These are phyloP conservation scores for Nasonia oneida DNA, from an alignment of 2,888 invertebrate genomes.

Conservation along the genomic window DNA sequence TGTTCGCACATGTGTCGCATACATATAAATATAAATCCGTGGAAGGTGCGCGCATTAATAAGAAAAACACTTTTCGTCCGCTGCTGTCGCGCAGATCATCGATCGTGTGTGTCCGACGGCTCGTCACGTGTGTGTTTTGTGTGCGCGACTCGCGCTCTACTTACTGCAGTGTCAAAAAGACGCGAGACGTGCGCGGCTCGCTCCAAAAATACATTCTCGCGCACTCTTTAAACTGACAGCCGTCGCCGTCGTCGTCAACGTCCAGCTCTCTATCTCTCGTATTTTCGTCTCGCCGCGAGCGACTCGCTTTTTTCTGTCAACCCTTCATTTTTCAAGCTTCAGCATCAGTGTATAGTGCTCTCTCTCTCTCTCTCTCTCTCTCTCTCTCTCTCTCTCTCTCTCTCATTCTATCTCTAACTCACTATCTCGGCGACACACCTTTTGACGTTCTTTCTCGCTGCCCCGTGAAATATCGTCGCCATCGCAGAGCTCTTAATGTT, in stretches of 20 bases:
- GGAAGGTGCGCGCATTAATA: conserved; percentile 1
- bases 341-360: neutral
- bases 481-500: conserved; percentile 14
- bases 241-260: conserved; percentile 51
- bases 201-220: conserved; percentile 56
- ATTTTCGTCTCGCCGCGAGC: conserved; percentile 38
- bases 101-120: conserved; percentile 43
- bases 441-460: conserved; percentile 29
- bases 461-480: neutral
- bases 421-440: conserved; percentile 5
- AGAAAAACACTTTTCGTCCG: conserved; percentile 31
- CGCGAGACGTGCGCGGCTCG: conserved; percentile 16
- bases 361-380: neutral
- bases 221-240: conserved; percentile 57
- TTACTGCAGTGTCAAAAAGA: conserved; percentile 57
- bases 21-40: neutral
- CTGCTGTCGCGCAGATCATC: conserved; percentile 29
- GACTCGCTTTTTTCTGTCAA: conserved; percentile 30
- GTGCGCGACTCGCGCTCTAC: conserved; percentile 47
- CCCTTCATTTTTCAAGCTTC: conserved; percentile 55
- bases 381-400: too few relatives aligned
- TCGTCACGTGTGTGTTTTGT: conserved; percentile 24
- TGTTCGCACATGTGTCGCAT: neutral
- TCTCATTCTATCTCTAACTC: neutral
- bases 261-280: conserved; percentile 34